Evolutionary conservation across 1,140 invertebrate genomes (phyloP), one percentile per base, ranked within the genome.

Genomic region (Magallana ariakensis): DNA sequence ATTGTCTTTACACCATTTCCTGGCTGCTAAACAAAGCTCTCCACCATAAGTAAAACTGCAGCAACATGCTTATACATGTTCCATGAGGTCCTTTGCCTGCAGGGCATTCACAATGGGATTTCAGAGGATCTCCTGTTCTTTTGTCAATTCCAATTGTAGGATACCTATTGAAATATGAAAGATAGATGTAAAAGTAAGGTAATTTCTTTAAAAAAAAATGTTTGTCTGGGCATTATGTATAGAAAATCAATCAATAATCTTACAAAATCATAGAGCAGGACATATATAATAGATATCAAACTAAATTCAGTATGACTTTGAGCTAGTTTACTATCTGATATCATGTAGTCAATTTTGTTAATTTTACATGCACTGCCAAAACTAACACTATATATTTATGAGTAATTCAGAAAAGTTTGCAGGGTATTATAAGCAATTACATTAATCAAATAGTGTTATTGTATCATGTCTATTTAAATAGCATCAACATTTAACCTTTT

Each of bases 1-100:
- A 66, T 75, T 70, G 55, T 88, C 85, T 16, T 81, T 88, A 55
- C 87, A 88, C 16, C 70, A 58, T n/a, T 81, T 86, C 13, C 33
- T 54, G 5, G 80, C 22, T 56, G n/a, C 56, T 19, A 60, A 53
- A 55, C 6, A n/a, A 88, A 86, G 33, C 84, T 15, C 16, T 62
- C 57, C 46, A 84, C n/a, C 85, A 87, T 87, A 11, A 89, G 10
- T n/a, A 87, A 26, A 13, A 89, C 85, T 75, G 10, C 85, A 9
- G 87, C 87, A 8, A 86, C 13, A 55, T 88, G 87, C 26, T 88
- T 88, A n/a, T n/a, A 54, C 88, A 89, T 56, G 86, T 89, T 3
- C 70, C 58, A 70, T 85, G 82, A 33, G 88, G 88, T 13, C 88
- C 81, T 58, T 84, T 87, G n/a, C 86, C 88, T 55, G 70, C 83